Percentiles rank a stretch among this genome's conserved stretches.
Conservation (phyloP, 2,888 invertebrate genomes). For the Acrocyrtus sp. region DNA sequence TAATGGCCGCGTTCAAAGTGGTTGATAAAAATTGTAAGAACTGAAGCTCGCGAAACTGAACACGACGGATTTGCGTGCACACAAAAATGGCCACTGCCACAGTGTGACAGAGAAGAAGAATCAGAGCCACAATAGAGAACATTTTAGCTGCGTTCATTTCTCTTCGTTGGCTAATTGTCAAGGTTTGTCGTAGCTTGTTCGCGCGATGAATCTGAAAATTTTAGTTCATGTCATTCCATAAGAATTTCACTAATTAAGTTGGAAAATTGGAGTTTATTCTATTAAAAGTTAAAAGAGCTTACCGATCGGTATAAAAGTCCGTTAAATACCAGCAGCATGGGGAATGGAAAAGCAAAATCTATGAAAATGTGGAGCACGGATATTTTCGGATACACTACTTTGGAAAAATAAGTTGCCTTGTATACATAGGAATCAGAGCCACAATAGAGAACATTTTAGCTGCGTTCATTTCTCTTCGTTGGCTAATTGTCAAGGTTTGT, state of each 20-base stretch:
- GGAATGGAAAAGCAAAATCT: slow-evolving; percentile 45
- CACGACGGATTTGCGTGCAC: slow-evolving; percentile 17
- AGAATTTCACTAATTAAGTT: too few species aligned
- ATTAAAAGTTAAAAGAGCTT: slow-evolving; percentile 7
- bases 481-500: slow-evolving; percentile 41
- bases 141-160: slow-evolving; percentile 45
- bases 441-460: slow-evolving; percentile 44
- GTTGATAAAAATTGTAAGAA: slow-evolving; percentile 28
- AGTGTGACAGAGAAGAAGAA: slow-evolving; percentile 40
- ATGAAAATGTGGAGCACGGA: slow-evolving; percentile 24
- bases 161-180: slow-evolving; percentile 36
- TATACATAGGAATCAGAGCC: slow-evolving; percentile 31
- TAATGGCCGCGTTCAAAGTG: slow-evolving; percentile 42
- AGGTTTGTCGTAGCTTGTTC: slow-evolving; percentile 41
- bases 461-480: slow-evolving; percentile 39
- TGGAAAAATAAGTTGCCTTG: slow-evolving; percentile 24
- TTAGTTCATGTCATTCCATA: not conserved
- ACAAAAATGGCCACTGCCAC: slow-evolving; percentile 28
- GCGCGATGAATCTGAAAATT: slow-evolving; percentile 28
- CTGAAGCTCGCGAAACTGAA: slow-evolving; percentile 38
- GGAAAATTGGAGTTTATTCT: too few species aligned
- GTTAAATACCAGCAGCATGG: slow-evolving; percentile 36
- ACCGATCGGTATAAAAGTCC: slow-evolving; percentile 43
- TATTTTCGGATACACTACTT: slow-evolving; percentile 28
- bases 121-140: slow-evolving; percentile 38